Percentiles rank a stretch among this genome's conserved stretches.
Conservation (phyloP, 2,113 vertebrate genomes). For the Varanus komodoensis region DNA sequence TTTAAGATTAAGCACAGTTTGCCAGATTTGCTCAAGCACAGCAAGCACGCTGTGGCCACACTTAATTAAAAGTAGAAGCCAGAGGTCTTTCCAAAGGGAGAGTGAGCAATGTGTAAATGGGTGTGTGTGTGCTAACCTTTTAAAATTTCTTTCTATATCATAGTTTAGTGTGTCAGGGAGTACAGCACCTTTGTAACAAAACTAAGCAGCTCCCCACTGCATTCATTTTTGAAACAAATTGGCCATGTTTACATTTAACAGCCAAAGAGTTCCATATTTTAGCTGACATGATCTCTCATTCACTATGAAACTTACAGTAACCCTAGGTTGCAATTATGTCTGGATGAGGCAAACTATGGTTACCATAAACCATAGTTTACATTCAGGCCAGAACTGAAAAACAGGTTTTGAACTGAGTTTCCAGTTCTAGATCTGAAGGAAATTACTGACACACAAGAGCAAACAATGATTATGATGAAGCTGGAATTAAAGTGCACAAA, state of each 20-base stretch:
- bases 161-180: background rate
- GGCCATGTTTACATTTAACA: background rate
- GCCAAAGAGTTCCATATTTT: background rate
- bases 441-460: background rate
- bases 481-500: background rate
- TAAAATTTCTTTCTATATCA: background rate
- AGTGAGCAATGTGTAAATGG: too few species aligned
- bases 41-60: too few species aligned
- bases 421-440: background rate
- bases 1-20: background rate
- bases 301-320: background rate
- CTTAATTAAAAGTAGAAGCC: too few species aligned
- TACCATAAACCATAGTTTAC: background rate
- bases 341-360: background rate
- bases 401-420: background rate
- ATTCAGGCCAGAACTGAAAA: background rate
- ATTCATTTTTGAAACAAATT: background rate
- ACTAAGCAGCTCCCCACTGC: background rate
- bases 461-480: background rate
- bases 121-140: background rate
- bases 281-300: background rate
- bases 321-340: background rate
- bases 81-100: too few species aligned
- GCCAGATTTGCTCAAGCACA: too few species aligned
- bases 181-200: background rate